phyloP scores from a whole-genome alignment of 1,140 invertebrate species.

The Ceratosolen fusciceps region DNA sequence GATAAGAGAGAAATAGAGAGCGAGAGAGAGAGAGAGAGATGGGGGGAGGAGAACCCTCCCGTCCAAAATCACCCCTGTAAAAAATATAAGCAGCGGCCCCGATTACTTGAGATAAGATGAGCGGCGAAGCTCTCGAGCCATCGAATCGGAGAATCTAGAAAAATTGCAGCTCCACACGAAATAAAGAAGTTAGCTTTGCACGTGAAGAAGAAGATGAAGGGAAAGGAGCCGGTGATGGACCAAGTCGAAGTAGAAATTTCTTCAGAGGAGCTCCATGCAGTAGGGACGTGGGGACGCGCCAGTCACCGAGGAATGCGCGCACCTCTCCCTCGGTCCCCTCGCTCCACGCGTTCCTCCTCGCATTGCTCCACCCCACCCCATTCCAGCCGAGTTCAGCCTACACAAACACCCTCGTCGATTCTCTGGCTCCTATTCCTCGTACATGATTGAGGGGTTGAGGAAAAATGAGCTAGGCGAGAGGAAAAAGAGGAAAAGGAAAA shows the following conservation, averaged over 20 bases:
- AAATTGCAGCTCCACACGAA: slow-evolving; percentile 33
- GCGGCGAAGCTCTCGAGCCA: neutral
- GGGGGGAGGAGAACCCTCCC: no score
- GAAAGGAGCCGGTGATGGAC: slow-evolving; percentile 33
- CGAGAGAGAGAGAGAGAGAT: no score
- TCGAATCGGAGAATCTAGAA: slow-evolving; percentile 14
- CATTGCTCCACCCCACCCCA: neutral
- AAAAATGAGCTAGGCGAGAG: neutral
- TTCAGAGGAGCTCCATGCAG: slow-evolving; percentile 13
- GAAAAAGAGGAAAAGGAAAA: slow-evolving; percentile 17
- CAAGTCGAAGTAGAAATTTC: slow-evolving; percentile 46
- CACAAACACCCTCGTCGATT: neutral
- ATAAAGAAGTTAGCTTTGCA: slow-evolving; percentile 41
- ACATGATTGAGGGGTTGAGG: slow-evolving; percentile 24
- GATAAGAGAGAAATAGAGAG: no score
- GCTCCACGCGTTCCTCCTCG: neutral
- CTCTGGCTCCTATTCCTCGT: slow-evolving; percentile 14
- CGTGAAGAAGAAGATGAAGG: slow-evolving; percentile 14
- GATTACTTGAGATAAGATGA: slow-evolving; percentile 28
- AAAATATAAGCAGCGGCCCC: slow-evolving; percentile 13
- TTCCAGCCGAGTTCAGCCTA: neutral
- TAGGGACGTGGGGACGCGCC: slow-evolving; percentile 22
- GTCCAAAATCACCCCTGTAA: slow-evolving; percentile 14
- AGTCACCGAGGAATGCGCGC: slow-evolving; percentile 41
- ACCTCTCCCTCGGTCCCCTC: neutral